Conservation (phyloP, 53 echinoderm and acorn worm species). For the Antedon mediterranea region DNA sequence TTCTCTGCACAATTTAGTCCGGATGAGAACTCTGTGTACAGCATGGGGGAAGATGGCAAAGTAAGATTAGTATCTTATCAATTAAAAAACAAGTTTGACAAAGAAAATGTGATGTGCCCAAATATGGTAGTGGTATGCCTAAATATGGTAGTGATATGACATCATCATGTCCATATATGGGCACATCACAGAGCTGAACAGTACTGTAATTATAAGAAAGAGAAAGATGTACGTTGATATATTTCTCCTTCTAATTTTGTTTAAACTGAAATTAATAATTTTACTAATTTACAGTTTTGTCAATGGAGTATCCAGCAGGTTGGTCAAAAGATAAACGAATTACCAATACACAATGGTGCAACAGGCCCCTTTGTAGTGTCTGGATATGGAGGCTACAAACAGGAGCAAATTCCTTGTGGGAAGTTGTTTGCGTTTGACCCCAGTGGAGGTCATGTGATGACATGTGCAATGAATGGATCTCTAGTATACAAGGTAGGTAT, state of each 20-base stretch:
- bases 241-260: too few relatives aligned
- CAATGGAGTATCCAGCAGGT: slow-evolving; percentile 73
- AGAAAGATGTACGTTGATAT: too few relatives aligned
- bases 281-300: slow-evolving; percentile 39
- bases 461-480: slow-evolving; percentile 80
- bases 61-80: slow-evolving; percentile 16
- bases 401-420: slow-evolving; percentile 75
- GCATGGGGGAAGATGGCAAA: slow-evolving; percentile 97
- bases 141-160: too few relatives aligned
- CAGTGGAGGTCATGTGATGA: slow-evolving; percentile 74
- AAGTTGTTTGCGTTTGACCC: slow-evolving; percentile 92
- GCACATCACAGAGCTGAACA: too few relatives aligned
- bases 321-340: slow-evolving; percentile 47
- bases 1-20: slow-evolving; percentile 91
- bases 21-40: slow-evolving; percentile 81
- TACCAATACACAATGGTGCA: slow-evolving; percentile 76
- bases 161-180: too few relatives aligned
- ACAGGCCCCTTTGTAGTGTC: slow-evolving; percentile 94
- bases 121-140: too few relatives aligned
- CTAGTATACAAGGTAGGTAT: slow-evolving; percentile 92
- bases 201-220: too few relatives aligned
- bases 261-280: too few relatives aligned
- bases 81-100: too few relatives aligned
- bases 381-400: slow-evolving; percentile 82
- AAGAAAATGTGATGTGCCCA: too few relatives aligned